phyloP scores from a whole-genome alignment of 2,113 vertebrate species.

The Mirounga angustirostris region DNA sequence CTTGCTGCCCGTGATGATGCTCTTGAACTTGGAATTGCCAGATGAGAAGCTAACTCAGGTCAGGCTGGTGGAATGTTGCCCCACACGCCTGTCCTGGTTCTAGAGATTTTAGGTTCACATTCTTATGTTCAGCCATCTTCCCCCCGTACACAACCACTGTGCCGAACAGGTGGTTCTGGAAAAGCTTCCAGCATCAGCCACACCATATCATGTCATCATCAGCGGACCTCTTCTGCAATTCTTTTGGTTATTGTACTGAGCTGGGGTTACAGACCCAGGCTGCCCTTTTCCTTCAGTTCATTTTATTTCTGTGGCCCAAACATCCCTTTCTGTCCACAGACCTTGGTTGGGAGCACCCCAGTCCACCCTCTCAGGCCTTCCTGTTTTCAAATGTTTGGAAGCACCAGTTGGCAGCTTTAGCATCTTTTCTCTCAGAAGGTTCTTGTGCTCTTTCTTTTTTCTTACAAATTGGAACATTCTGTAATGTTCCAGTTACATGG shows the following conservation, averaged over 20 bases:
- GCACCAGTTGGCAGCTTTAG: not conserved
- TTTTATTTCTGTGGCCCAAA: not conserved
- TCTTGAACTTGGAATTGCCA: not conserved
- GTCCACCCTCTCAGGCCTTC: not conserved
- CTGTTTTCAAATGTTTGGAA: not conserved
- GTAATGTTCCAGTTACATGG: not conserved
- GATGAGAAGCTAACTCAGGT: not conserved
- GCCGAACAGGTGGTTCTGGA: not conserved
- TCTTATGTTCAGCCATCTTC: not conserved
- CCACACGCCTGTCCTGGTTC: not conserved
- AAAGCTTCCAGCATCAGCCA: not conserved
- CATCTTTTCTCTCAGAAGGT: not conserved
- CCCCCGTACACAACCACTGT: no score
- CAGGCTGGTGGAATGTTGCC: not conserved
- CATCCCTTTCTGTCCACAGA: not conserved
- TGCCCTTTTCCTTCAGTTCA: not conserved
- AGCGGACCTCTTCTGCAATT: not conserved
- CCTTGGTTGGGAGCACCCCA: not conserved
- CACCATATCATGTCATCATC: accelerated
- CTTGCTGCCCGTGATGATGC: not conserved
- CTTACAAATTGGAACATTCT: not conserved
- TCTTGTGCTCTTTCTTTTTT: not conserved
- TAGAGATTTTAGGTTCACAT: not conserved
- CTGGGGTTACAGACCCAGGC: not conserved
- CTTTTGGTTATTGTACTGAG: not conserved